Conservation (phyloP, 1,140 invertebrate species). For the Drosophila novamexicana region DNA sequence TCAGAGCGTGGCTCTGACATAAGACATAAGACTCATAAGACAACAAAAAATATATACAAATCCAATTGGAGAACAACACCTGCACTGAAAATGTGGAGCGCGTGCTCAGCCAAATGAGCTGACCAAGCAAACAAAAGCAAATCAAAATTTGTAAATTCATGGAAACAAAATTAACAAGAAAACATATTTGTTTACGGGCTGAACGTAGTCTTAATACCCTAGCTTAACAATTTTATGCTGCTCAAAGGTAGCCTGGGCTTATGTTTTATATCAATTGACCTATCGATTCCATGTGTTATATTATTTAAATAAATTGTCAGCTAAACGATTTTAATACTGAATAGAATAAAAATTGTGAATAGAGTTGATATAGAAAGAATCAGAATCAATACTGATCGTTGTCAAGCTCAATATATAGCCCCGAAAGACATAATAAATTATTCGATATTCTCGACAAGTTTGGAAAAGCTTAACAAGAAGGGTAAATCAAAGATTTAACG, state of each 20-base stretch:
- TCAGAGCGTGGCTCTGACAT: constrained; percentile 46
- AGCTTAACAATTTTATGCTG: background rate
- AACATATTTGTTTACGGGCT: background rate
- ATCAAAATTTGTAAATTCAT: constrained; percentile 40
- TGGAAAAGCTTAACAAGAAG: background rate
- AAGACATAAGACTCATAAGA: constrained; percentile 32
- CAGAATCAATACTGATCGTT: too few relatives aligned
- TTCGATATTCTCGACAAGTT: too few relatives aligned
- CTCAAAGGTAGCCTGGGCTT: background rate
- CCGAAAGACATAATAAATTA: too few relatives aligned
- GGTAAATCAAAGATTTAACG: background rate
- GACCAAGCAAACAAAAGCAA: constrained; percentile 30
- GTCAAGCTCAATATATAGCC: too few relatives aligned
- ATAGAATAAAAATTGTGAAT: too few relatives aligned
- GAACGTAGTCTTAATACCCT: background rate
- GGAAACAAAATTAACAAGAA: constrained; percentile 40
- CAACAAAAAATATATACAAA: constrained; percentile 8
- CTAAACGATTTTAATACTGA: too few relatives aligned
- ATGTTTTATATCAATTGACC: background rate
- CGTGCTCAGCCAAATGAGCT: constrained; percentile 56
- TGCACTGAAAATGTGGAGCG: constrained; percentile 56
- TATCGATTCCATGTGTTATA: too few relatives aligned
- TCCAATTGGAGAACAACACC: constrained; percentile 54
- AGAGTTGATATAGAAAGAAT: too few relatives aligned
- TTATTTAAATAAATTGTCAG: too few relatives aligned